Evolutionary conservation across 2,888 invertebrate species (phyloP).

Genomic region (Drosophila hamatofila): DNA sequence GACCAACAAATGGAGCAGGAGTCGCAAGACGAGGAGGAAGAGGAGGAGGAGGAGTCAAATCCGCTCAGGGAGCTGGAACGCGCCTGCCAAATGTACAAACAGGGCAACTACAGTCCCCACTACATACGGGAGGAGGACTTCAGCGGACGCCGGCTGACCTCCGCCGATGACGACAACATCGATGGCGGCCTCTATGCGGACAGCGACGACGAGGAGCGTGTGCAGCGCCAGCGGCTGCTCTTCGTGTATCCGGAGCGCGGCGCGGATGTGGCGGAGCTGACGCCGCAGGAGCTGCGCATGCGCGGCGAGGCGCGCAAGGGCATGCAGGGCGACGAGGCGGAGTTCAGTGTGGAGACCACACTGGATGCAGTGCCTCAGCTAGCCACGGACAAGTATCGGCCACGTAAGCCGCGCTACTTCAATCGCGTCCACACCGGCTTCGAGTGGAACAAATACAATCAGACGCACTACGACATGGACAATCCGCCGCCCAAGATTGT

Average conservation of each 20-base stretch:
- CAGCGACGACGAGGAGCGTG: slow-evolving; percentile 62
- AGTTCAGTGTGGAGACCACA: slow-evolving; percentile 95
- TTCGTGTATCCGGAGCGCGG: slow-evolving; percentile 79
- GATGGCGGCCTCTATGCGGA: slow-evolving; percentile 65
- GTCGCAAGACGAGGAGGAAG: slow-evolving; percentile 23
- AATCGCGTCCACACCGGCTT: slow-evolving; percentile 98
- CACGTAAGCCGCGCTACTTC: slow-evolving; percentile 98
- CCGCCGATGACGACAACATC: slow-evolving; percentile 52
- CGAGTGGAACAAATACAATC: slow-evolving; percentile 99
- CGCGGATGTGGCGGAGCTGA: slow-evolving; percentile 26
- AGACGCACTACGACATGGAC: slow-evolving; percentile 99
- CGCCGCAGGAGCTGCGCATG: slow-evolving; percentile 88
- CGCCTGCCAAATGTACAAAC: slow-evolving; percentile 87
- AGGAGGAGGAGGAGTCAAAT: too few species aligned
- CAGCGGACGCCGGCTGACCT: slow-evolving; percentile 45
- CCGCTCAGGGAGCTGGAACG: slow-evolving; percentile 54
- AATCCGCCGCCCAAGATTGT: slow-evolving; percentile 99
- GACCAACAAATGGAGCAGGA: background rate
- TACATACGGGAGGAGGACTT: slow-evolving; percentile 86
- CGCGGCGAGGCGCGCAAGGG: slow-evolving; percentile 93
- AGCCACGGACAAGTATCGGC: slow-evolving; percentile 99
- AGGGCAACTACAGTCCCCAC: slow-evolving; percentile 94
- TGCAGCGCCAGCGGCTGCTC: slow-evolving; percentile 56
- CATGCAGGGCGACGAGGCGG: slow-evolving; percentile 94
- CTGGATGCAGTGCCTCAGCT: slow-evolving; percentile 91